These are phyloP conservation scores for Trematomus loennbergii DNA, from an alignment of 2,113 vertebrate species.

Conservation along the genomic window DNA sequence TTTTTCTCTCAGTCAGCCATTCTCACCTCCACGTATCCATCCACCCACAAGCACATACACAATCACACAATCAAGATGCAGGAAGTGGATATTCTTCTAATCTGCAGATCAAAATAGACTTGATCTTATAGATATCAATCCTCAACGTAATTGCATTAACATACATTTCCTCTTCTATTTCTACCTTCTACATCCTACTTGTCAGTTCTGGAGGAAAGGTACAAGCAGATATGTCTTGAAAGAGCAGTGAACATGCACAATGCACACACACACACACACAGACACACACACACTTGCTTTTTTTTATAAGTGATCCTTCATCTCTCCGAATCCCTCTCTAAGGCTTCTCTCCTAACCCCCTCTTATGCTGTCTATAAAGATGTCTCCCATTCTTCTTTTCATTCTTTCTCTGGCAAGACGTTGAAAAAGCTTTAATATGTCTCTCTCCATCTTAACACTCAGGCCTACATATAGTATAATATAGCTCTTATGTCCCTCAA, in stretches of 20 bases:
- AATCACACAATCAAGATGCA: no score
- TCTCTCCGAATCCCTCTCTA: conserved; percentile 34
- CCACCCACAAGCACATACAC: background rate
- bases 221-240: conserved; percentile 37
- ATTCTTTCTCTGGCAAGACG: conserved; percentile 27
- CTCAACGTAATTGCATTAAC: conserved; percentile 28
- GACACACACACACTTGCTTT: conserved; percentile 22
- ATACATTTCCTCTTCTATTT: conserved; percentile 12
- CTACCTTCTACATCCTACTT: conserved; percentile 25
- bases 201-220: conserved; percentile 41
- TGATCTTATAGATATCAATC: conserved; percentile 22
- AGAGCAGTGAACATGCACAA: conserved; percentile 28
- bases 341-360: conserved; percentile 23
- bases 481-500: conserved; percentile 15
- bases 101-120: conserved; percentile 21
- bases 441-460: conserved; percentile 17
- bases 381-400: conserved; percentile 15
- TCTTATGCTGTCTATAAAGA: conserved; percentile 39
- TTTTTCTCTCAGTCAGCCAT: no score
- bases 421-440: conserved; percentile 14
- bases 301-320: conserved; percentile 48
- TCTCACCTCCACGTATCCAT: no score
- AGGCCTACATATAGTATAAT: conserved; percentile 2
- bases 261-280: background rate
- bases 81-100: background rate